Evolutionary conservation across 2,797 vertebrate genomes (phyloP).

Genomic region (Brotula barbata): DNA sequence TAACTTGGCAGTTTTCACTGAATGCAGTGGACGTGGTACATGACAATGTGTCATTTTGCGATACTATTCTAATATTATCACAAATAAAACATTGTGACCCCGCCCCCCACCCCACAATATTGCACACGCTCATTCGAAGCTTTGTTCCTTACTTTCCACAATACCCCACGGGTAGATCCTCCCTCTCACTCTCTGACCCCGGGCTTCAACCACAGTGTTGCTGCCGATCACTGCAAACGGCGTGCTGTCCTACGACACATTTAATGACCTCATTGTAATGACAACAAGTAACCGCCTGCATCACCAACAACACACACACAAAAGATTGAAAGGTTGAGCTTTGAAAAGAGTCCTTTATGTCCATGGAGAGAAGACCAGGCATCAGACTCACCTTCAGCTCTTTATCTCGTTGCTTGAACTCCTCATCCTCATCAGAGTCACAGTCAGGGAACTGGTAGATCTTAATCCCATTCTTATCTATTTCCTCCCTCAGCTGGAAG

Average conservation of each 20-base stretch:
- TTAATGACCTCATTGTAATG: too few species aligned
- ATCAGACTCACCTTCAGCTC: slow-evolving; percentile 88
- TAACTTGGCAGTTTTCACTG: too few species aligned
- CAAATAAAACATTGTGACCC: too few species aligned
- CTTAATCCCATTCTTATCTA: slow-evolving; percentile 99
- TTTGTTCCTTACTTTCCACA: slow-evolving; percentile 99
- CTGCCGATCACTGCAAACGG: slow-evolving; percentile 98
- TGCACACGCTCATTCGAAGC: too few species aligned
- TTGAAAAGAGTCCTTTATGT: too few species aligned
- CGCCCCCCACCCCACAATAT: too few species aligned
- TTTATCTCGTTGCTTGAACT: too few species aligned
- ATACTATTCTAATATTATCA: too few species aligned
- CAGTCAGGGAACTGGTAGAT: slow-evolving; percentile 99
- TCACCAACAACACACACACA: slow-evolving; percentile 3
- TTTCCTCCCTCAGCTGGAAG: slow-evolving; percentile 99
- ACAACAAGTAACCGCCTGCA: too few species aligned
- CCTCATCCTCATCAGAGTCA: slow-evolving; percentile 96
- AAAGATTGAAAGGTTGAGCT: too few species aligned
- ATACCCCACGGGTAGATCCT: slow-evolving; percentile 98
- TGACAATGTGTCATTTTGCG: too few species aligned
- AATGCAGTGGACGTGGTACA: too few species aligned
- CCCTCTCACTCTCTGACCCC: slow-evolving; percentile 91
- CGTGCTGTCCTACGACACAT: slow-evolving; percentile 88
- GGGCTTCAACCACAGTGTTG: slow-evolving; percentile 97
- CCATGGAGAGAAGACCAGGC: not conserved